Evolutionary conservation across 2,888 invertebrate genomes (phyloP).

Genomic region (Archaeoteleia sp.): DNA sequence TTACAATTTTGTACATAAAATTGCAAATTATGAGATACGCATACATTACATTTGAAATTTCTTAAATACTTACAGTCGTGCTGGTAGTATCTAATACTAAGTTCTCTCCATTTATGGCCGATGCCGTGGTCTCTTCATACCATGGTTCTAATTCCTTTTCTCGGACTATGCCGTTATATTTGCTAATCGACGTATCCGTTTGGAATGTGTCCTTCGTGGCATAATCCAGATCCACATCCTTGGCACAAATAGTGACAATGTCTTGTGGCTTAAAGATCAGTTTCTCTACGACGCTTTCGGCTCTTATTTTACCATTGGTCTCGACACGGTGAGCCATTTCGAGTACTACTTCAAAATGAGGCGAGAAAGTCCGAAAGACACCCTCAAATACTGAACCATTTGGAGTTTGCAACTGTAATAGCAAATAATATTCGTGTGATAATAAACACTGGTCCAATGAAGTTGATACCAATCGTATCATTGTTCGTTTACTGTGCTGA

Average conservation of each 20-base stretch:
- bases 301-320: constrained; percentile 80
- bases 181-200: constrained; percentile 92
- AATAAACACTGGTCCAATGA: no score
- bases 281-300: constrained; percentile 85
- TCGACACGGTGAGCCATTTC: constrained; percentile 91
- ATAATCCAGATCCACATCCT: constrained; percentile 91
- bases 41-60: no score
- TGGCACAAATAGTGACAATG: constrained; percentile 87
- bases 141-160: constrained; percentile 93
- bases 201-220: constrained; percentile 91
- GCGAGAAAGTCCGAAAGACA: constrained; percentile 91
- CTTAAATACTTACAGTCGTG: constrained; percentile 74
- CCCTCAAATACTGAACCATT: constrained; percentile 92
- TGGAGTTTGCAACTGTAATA: constrained; percentile 82
- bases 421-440: no score
- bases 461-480: no score
- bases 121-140: no score
- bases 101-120: constrained; percentile 78
- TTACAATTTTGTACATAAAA: no score
- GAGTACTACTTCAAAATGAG: constrained; percentile 90
- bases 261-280: constrained; percentile 90
- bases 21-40: no score
- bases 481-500: no score
- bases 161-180: constrained; percentile 84
- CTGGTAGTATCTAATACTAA: constrained; percentile 82